Base-by-base conservation (phyloP, 1,140 invertebrate species). In the Panagrolaimus sp. region DNA sequence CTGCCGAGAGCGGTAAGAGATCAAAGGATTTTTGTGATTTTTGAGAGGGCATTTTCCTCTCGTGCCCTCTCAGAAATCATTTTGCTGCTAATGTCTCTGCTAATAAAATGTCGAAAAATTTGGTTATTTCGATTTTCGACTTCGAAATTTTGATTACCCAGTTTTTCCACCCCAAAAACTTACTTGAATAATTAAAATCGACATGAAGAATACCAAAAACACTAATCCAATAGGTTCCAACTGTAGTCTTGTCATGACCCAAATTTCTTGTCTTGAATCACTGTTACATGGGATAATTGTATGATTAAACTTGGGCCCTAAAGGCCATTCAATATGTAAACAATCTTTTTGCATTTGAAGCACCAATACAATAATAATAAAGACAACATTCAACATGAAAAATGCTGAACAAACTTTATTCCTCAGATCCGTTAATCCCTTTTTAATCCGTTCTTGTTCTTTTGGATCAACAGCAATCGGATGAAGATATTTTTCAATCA, bases 341-440 rank as follows among this genome's bases (percentile, higher is more conserved):
- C 74, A 78, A 85, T 94, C 91, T 89, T 94, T 95, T 87, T 94
- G 93, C 85, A 95, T 88, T 88, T 96, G 94, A 79, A 97, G 89
- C 83, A 96, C 89, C 86, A 96, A 93, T 78, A 96, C 93, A 87
- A 97, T 94, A 83, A 97, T 89, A 75, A 97, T 93, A 89, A 97
- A 98, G 76, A 97, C 89, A 70, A 93, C 91, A 87, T 98, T 98
- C 83, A 94, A 86, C 92, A 98, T 96, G 87, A 95, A 92, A 88
- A 96, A 97, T 68, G 89, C 91, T 87, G 96, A 96, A 28, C 75
- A 77, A 45, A 63, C 64, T 63, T 72, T 82, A 63, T 81, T 81
- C 64, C 79, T 73, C 44, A 81, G 52, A 44, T 80, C 79, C 10
- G 63, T 63, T 10, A 82, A 71, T 14, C 80, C 80, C 14, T 65